phyloP scores from a whole-genome alignment of 2,113 vertebrate genomes.

The Enhydra lutris region DNA sequence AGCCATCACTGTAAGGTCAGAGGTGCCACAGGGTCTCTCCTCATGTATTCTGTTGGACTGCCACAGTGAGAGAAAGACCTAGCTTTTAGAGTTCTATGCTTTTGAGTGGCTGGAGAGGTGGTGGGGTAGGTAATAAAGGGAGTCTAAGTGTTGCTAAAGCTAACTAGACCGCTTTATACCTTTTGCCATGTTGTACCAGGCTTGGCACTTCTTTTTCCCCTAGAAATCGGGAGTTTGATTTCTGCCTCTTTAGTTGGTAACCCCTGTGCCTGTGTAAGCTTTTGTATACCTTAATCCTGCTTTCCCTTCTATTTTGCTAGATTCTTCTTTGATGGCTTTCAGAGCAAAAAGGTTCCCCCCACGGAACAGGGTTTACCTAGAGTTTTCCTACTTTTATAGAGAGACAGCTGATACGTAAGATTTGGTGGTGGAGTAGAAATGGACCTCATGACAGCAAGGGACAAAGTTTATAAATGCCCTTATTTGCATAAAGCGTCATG shows the following conservation, averaged over 20 bases:
- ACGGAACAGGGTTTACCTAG: background rate
- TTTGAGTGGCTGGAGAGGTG: background rate
- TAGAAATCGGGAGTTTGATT: background rate
- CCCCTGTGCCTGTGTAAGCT: background rate
- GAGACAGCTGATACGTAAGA: background rate
- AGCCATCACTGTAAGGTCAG: background rate
- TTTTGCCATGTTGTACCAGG: background rate
- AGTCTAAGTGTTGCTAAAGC: background rate
- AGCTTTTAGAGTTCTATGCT: accelerated
- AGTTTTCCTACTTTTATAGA: background rate
- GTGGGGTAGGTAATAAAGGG: background rate
- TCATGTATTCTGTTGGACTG: background rate
- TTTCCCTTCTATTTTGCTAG: background rate
- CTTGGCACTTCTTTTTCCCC: background rate
- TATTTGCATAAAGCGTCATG: background rate
- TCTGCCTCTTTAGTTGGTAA: background rate
- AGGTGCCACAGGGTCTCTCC: background rate
- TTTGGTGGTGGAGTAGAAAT: background rate
- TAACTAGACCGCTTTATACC: background rate
- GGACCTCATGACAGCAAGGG: background rate
- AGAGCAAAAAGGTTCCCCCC: background rate
- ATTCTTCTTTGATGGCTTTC: background rate
- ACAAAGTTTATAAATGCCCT: background rate
- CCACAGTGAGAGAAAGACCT: background rate
- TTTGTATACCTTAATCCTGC: background rate